Conservation (phyloP, 2,888 invertebrate species). For the Drosophila macrothrix region DNA sequence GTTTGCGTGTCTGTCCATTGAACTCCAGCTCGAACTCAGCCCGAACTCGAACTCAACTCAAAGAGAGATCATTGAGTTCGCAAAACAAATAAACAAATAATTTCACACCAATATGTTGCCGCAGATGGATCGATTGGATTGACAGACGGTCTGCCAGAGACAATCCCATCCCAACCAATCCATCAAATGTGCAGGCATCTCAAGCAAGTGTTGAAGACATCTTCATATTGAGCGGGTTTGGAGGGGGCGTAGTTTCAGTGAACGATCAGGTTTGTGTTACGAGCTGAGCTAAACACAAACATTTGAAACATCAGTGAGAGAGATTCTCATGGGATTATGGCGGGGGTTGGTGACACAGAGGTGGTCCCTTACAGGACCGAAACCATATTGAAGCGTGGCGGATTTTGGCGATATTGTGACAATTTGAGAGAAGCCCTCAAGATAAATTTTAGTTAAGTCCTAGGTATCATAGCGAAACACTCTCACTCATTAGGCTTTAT, state of each 20-base stretch:
- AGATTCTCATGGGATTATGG: neutral
- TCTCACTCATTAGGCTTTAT: constrained; percentile 37
- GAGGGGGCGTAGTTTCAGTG: constrained; percentile 19
- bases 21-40: constrained; percentile 46
- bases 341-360: neutral
- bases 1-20: constrained; percentile 53
- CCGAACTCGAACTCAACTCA: constrained; percentile 19
- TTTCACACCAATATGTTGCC: constrained; percentile 71
- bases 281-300: constrained; percentile 16
- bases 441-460: no score
- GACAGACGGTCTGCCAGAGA: constrained; percentile 10
- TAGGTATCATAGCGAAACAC: neutral
- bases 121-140: constrained; percentile 20
- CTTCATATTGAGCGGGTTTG: constrained; percentile 42
- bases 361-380: neutral
- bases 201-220: constrained; percentile 61
- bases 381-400: neutral
- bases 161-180: constrained; percentile 44
- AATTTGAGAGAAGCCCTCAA: no score
- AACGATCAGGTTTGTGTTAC: constrained; percentile 33
- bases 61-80: constrained; percentile 60
- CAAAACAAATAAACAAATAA: constrained; percentile 48
- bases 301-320: neutral
- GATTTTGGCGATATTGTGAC: no score
- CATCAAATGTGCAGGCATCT: constrained; percentile 56